phyloP scores from a whole-genome alignment of 2,888 invertebrate genomes.

The Lepeophtheirus nordmannii region DNA sequence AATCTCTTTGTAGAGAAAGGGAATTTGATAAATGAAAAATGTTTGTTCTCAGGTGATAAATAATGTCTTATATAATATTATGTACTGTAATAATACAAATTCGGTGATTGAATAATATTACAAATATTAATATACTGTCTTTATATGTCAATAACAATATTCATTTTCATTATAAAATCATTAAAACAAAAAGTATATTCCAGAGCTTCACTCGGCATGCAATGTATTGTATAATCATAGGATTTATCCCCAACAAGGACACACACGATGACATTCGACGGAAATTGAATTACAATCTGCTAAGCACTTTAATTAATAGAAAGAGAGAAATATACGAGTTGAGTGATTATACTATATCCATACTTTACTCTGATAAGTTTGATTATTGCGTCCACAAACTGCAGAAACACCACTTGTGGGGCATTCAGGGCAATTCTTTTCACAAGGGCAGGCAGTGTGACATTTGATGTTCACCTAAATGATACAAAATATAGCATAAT shows the following conservation, averaged over 20 bases:
- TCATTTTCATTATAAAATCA: no score
- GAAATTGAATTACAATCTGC: background rate
- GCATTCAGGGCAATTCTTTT: background rate
- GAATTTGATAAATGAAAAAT: no score
- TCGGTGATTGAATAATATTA: no score
- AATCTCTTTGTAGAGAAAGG: no score
- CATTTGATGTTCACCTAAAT: background rate
- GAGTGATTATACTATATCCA: background rate
- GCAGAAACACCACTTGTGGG: background rate
- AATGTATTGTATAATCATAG: background rate
- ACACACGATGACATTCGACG: background rate
- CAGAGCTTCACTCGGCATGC: no score
- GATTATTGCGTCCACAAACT: slow-evolving; percentile 1
- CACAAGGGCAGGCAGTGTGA: background rate
- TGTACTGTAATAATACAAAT: no score
- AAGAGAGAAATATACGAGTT: background rate
- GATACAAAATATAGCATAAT: background rate
- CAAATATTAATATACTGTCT: no score
- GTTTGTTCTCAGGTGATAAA: no score
- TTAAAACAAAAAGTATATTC: no score
- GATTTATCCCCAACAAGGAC: slow-evolving; percentile 3
- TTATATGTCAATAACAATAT: no score
- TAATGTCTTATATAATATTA: no score
- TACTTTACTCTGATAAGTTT: background rate
- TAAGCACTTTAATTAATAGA: background rate